Base-by-base conservation (phyloP, 1,140 invertebrate species). In the Cyrtorhinus lividipennis region DNA sequence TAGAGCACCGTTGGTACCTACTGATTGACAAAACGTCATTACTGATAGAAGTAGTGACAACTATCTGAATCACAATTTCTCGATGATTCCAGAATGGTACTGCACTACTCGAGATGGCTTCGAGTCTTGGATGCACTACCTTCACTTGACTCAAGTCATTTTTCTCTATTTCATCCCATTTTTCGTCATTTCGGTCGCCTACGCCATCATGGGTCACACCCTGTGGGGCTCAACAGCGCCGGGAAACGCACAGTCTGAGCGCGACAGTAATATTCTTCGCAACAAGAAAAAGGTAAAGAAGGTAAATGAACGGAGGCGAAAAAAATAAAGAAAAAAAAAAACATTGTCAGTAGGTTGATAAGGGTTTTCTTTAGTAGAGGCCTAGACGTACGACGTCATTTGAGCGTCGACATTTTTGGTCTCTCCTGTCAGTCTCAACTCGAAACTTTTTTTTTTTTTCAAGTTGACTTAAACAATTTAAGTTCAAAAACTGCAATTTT, bases 131-230 rank as follows among this genome's bases (percentile, higher is more conserved):
- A 53, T 53, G 48, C 48, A 53, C 48, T 53, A 53, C 18, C 20
- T 53, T 10, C 64, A 67, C 0, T 67, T 68, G 13, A 59, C 71
- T 1, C 69, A 79, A 24, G 73, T 80, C 0, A 64, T 73, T 0
- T 63, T 79, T 0, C 79, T 81, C 67, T 81, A 80, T 68, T 70
- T 79, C 23, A 67, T 79, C 18, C 79, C 80, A 0, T 68, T 80
- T 24, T 62, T 72, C 10, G 72, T 81, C 23, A 80, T 81, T 26
- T 74, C 70, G 26, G 75, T 72, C 62, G 77, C 77, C 1, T 81
- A 81, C 66, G 67, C 69, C 13, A 68, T 74, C 18, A 79, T 80
- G 65, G 74, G 71, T 1, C 68, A 72, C 38, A 69, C 73, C 18
- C 73, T 81, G 13, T 79, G 77, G 76, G 74, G 76, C n/a, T 68